Percentiles rank a stretch among this genome's conserved stretches.
Conservation (phyloP, 2,113 vertebrate species). For the Riparia riparia region DNA sequence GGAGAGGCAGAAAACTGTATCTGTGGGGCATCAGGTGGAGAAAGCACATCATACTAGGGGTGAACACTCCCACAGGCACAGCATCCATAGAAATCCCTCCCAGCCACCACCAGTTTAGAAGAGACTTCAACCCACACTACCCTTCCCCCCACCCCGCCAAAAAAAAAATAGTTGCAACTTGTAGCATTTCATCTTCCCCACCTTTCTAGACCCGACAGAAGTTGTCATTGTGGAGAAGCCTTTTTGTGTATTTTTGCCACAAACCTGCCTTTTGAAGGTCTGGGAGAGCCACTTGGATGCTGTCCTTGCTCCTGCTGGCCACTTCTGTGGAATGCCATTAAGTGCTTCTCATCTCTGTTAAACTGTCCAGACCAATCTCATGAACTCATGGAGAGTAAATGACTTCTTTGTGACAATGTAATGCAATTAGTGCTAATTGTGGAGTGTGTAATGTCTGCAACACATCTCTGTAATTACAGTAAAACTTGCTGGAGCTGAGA, state of each 20-base stretch:
- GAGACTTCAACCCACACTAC: background rate
- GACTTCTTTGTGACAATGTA: conserved; percentile 69
- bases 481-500: conserved; percentile 49
- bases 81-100: background rate
- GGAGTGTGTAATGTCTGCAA: conserved; percentile 56
- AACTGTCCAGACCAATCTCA: conserved; percentile 54
- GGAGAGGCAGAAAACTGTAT: background rate
- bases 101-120: background rate
- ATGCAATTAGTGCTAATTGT: conserved; percentile 66
- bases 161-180: too few species aligned
- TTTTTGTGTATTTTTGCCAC: background rate
- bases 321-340: background rate
- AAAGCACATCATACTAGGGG: background rate
- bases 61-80: accelerated
- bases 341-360: background rate
- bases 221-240: background rate
- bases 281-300: background rate
- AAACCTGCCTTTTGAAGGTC: background rate
- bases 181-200: background rate
- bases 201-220: background rate
- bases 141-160: accelerated
- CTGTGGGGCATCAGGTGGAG: background rate
- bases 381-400: conserved; percentile 61
- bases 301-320: background rate
- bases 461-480: conserved; percentile 65